phyloP scores from a whole-genome alignment of 2,888 invertebrate species.

The Platycheirus albimanus region DNA sequence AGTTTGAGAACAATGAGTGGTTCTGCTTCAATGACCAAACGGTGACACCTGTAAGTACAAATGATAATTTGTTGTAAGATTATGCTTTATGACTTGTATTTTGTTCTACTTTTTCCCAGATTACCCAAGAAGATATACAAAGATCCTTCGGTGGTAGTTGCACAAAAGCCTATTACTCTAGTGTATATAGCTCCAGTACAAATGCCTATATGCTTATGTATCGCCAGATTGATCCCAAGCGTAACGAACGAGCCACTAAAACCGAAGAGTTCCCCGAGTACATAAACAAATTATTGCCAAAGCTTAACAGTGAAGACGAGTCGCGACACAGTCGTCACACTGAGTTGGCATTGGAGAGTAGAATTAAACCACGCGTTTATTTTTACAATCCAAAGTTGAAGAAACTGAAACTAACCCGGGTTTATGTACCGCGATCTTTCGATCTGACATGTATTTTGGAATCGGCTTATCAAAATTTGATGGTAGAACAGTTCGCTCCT shows the following conservation, averaged over 20 bases:
- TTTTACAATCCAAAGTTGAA: slow-evolving; percentile 85
- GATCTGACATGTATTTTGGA: slow-evolving; percentile 85
- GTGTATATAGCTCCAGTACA: slow-evolving; percentile 90
- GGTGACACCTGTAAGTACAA: slow-evolving; percentile 86
- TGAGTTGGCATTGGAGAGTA: slow-evolving; percentile 82
- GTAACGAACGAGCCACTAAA: slow-evolving; percentile 86
- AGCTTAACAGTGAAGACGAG: slow-evolving; percentile 87
- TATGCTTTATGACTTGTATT: too few species aligned
- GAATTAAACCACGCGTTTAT: slow-evolving; percentile 86
- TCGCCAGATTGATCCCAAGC: slow-evolving; percentile 87
- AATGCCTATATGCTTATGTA: slow-evolving; percentile 97
- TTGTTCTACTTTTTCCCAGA: slow-evolving; percentile 82
- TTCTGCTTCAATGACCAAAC: slow-evolving; percentile 94
- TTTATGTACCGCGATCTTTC: slow-evolving; percentile 85
- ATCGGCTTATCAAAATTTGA: slow-evolving; percentile 85
- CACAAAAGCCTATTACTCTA: slow-evolving; percentile 87
- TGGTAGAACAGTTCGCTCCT: slow-evolving; percentile 85
- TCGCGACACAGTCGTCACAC: slow-evolving; percentile 84
- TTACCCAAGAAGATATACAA: slow-evolving; percentile 91
- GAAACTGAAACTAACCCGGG: slow-evolving; percentile 84
- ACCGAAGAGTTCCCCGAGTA: slow-evolving; percentile 89
- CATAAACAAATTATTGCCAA: slow-evolving; percentile 86
- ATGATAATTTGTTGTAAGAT: background rate
- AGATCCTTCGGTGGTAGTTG: slow-evolving; percentile 93
- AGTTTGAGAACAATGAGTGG: slow-evolving; percentile 89